phyloP scores from a whole-genome alignment of 2,888 invertebrate genomes.

The Nowickia ferox region DNA sequence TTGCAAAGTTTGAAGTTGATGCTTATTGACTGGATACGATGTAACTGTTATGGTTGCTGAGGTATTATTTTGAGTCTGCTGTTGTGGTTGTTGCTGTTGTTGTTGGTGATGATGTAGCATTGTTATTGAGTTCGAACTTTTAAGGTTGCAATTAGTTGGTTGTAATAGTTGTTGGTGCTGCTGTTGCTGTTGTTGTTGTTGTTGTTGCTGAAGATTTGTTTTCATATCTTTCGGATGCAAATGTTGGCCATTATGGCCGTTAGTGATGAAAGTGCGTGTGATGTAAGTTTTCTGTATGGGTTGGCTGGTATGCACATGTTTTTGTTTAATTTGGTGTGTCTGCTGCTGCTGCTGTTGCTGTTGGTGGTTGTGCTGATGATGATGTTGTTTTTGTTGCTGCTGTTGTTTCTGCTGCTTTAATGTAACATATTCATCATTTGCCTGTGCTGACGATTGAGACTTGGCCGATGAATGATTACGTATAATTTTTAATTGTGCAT shows the following conservation, averaged over 20 bases:
- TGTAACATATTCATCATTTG: constrained; percentile 80
- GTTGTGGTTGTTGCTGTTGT: constrained; percentile 29
- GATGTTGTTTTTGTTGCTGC: constrained; percentile 71
- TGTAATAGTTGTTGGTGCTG: constrained; percentile 53
- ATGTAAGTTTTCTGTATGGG: constrained; percentile 73
- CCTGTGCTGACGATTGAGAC: constrained; percentile 56
- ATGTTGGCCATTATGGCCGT: constrained; percentile 80
- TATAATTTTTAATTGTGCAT: constrained; percentile 82
- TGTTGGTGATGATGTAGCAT: constrained; percentile 21
- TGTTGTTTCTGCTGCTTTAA: constrained; percentile 73
- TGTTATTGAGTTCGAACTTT: constrained; percentile 58
- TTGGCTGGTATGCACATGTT: constrained; percentile 75
- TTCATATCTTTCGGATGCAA: constrained; percentile 78
- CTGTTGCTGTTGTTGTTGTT: constrained; percentile 44
- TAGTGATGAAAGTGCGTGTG: constrained; percentile 78
- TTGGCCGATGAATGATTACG: constrained; percentile 75
- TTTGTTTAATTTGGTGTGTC: constrained; percentile 75
- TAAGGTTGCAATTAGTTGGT: constrained; percentile 66
- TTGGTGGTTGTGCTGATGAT: constrained; percentile 46
- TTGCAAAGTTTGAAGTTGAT: constrained; percentile 64
- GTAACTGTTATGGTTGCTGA: constrained; percentile 70
- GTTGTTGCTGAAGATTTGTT: constrained; percentile 52
- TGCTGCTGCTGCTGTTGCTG: constrained; percentile 70
- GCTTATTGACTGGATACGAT: constrained; percentile 58
- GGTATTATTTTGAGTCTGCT: constrained; percentile 27